A percentile compares a stretch with the other conserved stretches of the same genome.
Conservation (phyloP, 2,888 invertebrate species). For the Allophyes oxyacanthae region DNA sequence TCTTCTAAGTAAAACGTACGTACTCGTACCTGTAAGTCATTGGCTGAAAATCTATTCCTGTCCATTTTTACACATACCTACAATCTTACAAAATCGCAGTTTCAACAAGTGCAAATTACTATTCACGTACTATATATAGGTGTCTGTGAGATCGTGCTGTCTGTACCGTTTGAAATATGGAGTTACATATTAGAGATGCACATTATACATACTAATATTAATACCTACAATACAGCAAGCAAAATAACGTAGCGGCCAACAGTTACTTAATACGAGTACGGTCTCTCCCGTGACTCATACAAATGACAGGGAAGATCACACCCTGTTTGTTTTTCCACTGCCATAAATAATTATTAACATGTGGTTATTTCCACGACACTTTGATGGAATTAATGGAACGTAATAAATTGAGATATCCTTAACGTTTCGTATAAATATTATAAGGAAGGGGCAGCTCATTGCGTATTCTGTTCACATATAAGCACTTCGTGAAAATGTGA, state of each 20-base stretch:
- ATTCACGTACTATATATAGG: too few relatives aligned
- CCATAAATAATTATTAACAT: slow-evolving; percentile 32
- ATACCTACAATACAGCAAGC: neutral
- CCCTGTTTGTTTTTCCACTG: slow-evolving; percentile 19
- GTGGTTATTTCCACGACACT: slow-evolving; percentile 40
- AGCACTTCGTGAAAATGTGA: slow-evolving; percentile 78
- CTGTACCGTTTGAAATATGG: too few relatives aligned
- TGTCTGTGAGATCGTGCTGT: too few relatives aligned
- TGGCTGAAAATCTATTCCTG: too few relatives aligned
- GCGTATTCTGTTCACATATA: slow-evolving; percentile 76
- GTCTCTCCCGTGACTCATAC: slow-evolving; percentile 16
- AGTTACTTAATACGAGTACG: slow-evolving; percentile 15
- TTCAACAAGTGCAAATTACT: too few relatives aligned
- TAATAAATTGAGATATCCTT: slow-evolving; percentile 76
- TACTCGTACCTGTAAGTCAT: too few relatives aligned
- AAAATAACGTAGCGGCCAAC: slow-evolving; percentile 9
- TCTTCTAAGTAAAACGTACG: too few relatives aligned
- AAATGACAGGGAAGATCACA: slow-evolving; percentile 23
- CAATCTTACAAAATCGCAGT: too few relatives aligned
- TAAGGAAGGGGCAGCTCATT: slow-evolving; percentile 73
- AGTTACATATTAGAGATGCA: too few relatives aligned
- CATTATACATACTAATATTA: too few relatives aligned
- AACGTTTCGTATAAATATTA: slow-evolving; percentile 73
- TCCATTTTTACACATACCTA: too few relatives aligned
- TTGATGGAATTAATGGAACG: slow-evolving; percentile 63